phyloP scores from a whole-genome alignment of 2,888 invertebrate species.

The Cremastobaeus sp. region DNA sequence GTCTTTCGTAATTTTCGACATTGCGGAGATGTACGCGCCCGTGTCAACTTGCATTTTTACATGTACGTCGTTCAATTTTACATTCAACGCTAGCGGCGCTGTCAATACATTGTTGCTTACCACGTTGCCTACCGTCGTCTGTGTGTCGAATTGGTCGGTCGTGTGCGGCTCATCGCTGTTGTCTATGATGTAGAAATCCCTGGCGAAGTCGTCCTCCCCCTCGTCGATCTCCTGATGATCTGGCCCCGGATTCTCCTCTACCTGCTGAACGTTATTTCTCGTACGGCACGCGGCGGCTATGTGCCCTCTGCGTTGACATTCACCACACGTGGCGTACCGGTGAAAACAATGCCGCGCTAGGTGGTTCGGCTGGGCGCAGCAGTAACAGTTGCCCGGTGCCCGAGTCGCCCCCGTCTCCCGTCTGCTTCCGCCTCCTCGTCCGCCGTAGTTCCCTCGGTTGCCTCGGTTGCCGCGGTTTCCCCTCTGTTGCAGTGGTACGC shows the following conservation, averaged over 20 bases:
- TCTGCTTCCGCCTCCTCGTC: no score
- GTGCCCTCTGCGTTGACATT: constrained; percentile 9
- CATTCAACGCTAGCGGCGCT: constrained; percentile 29
- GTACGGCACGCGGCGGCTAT: neutral
- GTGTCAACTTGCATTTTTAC: constrained; percentile 61
- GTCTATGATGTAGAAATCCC: neutral
- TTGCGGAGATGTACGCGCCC: constrained; percentile 58
- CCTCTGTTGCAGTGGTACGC: neutral
- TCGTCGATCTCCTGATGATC: neutral
- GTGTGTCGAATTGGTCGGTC: no score
- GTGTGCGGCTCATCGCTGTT: neutral
- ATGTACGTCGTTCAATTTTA: constrained; percentile 38
- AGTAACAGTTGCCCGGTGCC: constrained; percentile 6
- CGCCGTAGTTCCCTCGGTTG: no score
- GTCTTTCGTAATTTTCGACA: constrained; percentile 53
- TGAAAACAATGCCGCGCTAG: constrained; percentile 17
- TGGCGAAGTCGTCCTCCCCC: neutral
- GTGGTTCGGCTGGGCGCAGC: constrained; percentile 17
- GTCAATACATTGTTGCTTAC: neutral
- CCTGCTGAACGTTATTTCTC: neutral
- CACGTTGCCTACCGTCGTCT: neutral
- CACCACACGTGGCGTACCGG: neutral
- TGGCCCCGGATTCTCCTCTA: neutral
- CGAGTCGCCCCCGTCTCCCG: no score
- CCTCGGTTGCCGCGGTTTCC: no score